Evolutionary conservation across 2,888 invertebrate species (phyloP), one percentile per base, ranked within the genome.

Genomic region (Lasioglossum morio): DNA sequence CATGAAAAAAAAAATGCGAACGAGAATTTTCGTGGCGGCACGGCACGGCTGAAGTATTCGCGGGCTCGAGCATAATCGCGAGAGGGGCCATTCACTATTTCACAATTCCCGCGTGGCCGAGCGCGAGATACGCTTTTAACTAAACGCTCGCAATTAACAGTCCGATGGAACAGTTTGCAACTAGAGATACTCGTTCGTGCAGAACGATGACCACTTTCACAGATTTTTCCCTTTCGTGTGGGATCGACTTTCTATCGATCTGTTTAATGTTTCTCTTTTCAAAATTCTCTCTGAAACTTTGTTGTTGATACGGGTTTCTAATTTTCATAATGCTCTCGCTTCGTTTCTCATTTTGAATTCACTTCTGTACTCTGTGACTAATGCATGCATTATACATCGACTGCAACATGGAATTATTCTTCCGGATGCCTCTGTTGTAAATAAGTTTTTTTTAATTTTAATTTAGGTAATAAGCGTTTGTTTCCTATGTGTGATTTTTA

Each of bases 71-170:
- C 46, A 77, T 72, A 73, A 73, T 84, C 60, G 60, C 70, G 60
- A 70, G 57, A 79, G 70, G 2, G 70, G 2, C 81, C 84, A 53
- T 82, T 88, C 82, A 77, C 79, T 88, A 81, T 88, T 87, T 87
- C 85, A 79, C 77, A 85, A 88, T 87, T 81, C 77, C n/a, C n/a
- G 48, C 66, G 23, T 34, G 43, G 85, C 63, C 73, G 63, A 63
- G 78, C 46, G 27, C 72, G 37, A 43, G n/a, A 34, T n/a, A 72
- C n/a, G 43, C 8, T 43, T 72, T 76, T n/a, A 60, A 14, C n/a
- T 30, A 79, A 40, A 46, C 12, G 8, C 23, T 72, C 46, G 30
- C 19, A 73, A 73, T 63, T 27, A 27, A 27, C 37, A n/a, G 16
- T 72, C 82, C 12, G n/a, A 73, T 30, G 72, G 57, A 73, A 37